Percentiles rank a stretch among this genome's conserved stretches.
Evolutionary conservation across 1,140 invertebrate genomes (phyloP).

Genomic region (Microvelia longipes): DNA sequence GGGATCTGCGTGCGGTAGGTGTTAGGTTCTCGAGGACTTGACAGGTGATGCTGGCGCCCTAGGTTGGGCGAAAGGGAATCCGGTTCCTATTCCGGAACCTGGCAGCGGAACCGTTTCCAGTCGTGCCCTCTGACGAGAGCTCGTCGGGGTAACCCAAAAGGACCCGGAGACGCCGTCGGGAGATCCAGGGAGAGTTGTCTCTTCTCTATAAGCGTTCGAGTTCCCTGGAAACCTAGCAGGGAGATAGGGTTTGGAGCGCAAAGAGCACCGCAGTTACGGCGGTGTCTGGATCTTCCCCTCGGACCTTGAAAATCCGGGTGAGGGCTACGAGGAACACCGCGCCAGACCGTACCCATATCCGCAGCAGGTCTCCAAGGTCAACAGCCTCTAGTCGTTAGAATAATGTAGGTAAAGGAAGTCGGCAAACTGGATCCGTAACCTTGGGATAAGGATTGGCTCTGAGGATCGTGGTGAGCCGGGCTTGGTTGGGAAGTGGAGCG

Average conservation of each 20-base stretch:
- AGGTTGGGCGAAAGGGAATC: conserved; percentile 48
- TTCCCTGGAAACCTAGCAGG: neutral
- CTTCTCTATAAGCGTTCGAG: too few species aligned
- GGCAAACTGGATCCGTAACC: too few species aligned
- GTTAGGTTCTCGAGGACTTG: neutral
- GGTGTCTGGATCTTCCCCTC: neutral
- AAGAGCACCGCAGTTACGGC: neutral
- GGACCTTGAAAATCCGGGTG: neutral
- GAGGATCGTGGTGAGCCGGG: too few species aligned
- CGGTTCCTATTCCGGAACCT: conserved; percentile 56
- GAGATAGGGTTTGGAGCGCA: neutral
- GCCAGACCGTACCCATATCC: too few species aligned
- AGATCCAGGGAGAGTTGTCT: too few species aligned
- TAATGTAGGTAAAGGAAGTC: too few species aligned
- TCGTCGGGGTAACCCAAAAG: conserved; percentile 40
- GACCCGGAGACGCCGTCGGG: conserved; percentile 49
- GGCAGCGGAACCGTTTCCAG: conserved; percentile 41
- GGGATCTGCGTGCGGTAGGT: neutral
- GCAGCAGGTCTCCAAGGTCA: too few species aligned
- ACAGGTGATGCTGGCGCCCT: neutral
- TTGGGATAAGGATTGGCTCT: too few species aligned
- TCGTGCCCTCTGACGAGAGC: conserved; percentile 10
- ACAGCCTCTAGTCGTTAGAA: too few species aligned
- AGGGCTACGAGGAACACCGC: neutral
- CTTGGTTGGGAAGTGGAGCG: too few species aligned